A percentile compares a stretch with the other conserved stretches of the same genome.
These are phyloP conservation scores for Equus quagga DNA, from an alignment of 2,113 vertebrate genomes.

Conservation along the genomic window DNA sequence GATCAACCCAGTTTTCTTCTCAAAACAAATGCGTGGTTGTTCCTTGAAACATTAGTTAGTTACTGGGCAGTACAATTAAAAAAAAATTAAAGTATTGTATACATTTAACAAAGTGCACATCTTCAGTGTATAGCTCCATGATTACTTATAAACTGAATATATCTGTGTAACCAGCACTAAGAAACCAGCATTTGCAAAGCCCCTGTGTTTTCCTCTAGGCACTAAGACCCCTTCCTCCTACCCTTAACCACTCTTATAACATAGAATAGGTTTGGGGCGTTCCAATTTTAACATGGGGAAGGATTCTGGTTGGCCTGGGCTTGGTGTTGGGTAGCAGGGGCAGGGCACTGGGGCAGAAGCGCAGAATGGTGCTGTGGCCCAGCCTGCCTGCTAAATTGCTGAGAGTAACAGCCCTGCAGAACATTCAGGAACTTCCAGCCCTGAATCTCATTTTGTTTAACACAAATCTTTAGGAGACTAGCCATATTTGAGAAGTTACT, in stretches of 20 bases:
- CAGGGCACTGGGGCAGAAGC: neutral
- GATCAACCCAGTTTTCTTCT: neutral
- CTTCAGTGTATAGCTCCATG: neutral
- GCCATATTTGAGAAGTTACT: neutral
- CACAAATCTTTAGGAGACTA: neutral
- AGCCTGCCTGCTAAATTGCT: neutral
- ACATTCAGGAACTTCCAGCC: neutral
- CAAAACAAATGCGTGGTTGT: neutral
- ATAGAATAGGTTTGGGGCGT: neutral
- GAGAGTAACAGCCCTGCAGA: neutral
- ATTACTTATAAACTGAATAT: neutral
- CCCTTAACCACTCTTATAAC: neutral
- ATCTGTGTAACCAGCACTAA: neutral
- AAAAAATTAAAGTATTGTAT: neutral
- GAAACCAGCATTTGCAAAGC: neutral
- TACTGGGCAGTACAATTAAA: neutral
- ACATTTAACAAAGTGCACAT: neutral
- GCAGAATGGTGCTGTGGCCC: neutral
- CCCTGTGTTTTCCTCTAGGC: neutral
- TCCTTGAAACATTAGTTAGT: neutral
- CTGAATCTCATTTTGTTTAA: neutral
- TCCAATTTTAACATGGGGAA: neutral
- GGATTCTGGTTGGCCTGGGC: neutral
- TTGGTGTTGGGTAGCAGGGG: neutral
- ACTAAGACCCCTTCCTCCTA: neutral